Evolutionary conservation across 2,888 invertebrate genomes (phyloP).

Genomic region (Trichogramma dendrolimi): DNA sequence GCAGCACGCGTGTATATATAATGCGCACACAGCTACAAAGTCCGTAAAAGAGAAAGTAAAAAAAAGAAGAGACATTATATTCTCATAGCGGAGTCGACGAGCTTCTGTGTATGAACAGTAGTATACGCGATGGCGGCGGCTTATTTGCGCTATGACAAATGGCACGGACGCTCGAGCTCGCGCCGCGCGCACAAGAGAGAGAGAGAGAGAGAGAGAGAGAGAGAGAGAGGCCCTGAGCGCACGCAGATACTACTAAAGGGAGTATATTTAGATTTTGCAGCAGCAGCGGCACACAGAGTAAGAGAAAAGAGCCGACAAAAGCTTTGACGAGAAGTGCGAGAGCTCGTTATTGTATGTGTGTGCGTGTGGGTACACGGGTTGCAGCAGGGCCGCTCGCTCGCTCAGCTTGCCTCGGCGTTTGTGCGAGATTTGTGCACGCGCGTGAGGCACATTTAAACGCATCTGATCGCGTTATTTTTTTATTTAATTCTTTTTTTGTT

Average conservation of each 20-base stretch:
- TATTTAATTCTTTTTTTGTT: too few species aligned
- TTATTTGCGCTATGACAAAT: conserved; percentile 24
- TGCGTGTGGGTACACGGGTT: background rate
- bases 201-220: background rate
- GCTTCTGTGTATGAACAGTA: too few species aligned
- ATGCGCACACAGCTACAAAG: too few species aligned
- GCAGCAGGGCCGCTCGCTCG: background rate
- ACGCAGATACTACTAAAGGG: conserved; percentile 2
- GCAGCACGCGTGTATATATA: too few species aligned
- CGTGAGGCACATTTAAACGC: background rate
- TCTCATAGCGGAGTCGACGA: too few species aligned
- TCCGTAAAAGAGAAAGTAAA: too few species aligned
- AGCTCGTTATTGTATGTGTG: conserved; percentile 13
- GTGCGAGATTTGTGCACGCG: conserved; percentile 2
- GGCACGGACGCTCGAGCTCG: conserved; percentile 7
- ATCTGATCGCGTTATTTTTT: too few species aligned
- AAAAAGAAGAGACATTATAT: too few species aligned
- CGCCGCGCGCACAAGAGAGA: background rate
- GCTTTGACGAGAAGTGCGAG: conserved; percentile 1
- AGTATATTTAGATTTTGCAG: conserved; percentile 23
- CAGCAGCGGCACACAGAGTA: background rate
- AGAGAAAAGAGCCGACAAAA: background rate
- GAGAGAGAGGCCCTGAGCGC: background rate
- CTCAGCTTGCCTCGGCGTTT: background rate
- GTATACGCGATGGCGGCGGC: conserved; percentile 12